Evolutionary conservation across 2,113 vertebrate genomes (phyloP), one percentile per base, ranked within the genome.

Genomic region (Menidia beryllina): DNA sequence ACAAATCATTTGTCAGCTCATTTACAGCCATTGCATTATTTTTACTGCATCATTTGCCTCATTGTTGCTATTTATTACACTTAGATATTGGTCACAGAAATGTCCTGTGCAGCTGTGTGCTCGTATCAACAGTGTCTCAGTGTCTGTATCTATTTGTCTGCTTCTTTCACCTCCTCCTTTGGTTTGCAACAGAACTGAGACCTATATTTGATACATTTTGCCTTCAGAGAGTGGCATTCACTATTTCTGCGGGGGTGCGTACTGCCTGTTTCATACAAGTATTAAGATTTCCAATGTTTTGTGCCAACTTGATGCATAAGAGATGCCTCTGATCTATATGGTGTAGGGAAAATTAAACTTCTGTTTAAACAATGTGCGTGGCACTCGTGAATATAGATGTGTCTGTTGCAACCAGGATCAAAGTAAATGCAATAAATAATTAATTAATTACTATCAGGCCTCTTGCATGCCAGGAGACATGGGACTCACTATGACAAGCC

Each of bases 161-260:
- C 45, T 51, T 76, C 27, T 21, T 72, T 84, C 57, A 38, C 61
- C 62, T 70, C 54, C 50, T 45, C 50, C 49, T 65, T 64, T 8
- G 3, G 26, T 39, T 69, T 73, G 81, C 73, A 45, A 53, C 38
- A 62, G 76, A 75, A 54, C 58, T 0, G 45, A 65, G 65, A 63
- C 58, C 49, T 62, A 56, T 63, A 67, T 77, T 69, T n/a, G 54
- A 84, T 61, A 75, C 76, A n/a, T n/a, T n/a, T n/a, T 23, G 21
- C 50, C 65, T 71, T 56, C 48, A 66, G 61, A 71, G 36, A 69
- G 77, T 66, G 76, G 49, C 76, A 70, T 45, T 61, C 19, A 21
- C 23, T 12, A 65, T 83, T 53, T 63, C 57, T 77, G 60, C 75
- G 69, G 15, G 66, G 25, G 61, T 51, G 45, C 52, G 61, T 5